Evolutionary conservation across 2,888 invertebrate species (phyloP).

Genomic region (Polyommatus iphigenia): DNA sequence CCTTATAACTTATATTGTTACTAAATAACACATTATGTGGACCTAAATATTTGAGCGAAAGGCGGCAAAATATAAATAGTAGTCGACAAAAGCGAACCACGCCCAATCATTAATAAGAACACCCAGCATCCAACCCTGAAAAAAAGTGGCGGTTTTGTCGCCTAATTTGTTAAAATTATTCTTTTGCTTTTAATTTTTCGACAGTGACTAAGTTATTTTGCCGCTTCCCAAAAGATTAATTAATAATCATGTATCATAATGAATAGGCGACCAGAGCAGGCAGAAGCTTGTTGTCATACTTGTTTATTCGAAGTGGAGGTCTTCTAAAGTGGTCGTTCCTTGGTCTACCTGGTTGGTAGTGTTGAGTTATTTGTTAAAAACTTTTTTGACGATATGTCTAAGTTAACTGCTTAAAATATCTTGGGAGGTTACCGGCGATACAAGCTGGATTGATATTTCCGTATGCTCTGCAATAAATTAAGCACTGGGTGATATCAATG

Average conservation of each 20-base stretch:
- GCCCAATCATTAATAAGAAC: conserved; percentile 57
- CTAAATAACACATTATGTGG: conserved; percentile 3
- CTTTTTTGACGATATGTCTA: conserved; percentile 10
- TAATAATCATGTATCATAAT: conserved; percentile 60
- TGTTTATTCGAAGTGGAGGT: neutral
- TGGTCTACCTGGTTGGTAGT: conserved; percentile 24
- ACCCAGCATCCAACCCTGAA: conserved; percentile 50
- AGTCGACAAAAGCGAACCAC: conserved; percentile 39
- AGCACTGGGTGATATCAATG: no score
- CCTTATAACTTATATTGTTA: neutral
- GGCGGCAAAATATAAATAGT: conserved; percentile 26
- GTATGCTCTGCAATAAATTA: no score
- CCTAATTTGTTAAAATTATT: conserved; percentile 74
- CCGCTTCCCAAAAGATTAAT: conserved; percentile 70
- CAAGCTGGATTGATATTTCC: no score
- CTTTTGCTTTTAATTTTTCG: conserved; percentile 52
- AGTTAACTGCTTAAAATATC: conserved; percentile 10
- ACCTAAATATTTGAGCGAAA: conserved; percentile 19
- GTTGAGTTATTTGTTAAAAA: conserved; percentile 9
- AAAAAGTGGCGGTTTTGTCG: conserved; percentile 73
- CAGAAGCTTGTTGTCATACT: neutral
- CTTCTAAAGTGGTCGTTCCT: neutral
- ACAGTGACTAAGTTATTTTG: conserved; percentile 74
- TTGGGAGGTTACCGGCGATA: no score
- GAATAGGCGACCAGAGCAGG: conserved; percentile 34